Evolutionary conservation across 2,113 vertebrate genomes (phyloP).

Genomic region (Pao palembangensis): DNA sequence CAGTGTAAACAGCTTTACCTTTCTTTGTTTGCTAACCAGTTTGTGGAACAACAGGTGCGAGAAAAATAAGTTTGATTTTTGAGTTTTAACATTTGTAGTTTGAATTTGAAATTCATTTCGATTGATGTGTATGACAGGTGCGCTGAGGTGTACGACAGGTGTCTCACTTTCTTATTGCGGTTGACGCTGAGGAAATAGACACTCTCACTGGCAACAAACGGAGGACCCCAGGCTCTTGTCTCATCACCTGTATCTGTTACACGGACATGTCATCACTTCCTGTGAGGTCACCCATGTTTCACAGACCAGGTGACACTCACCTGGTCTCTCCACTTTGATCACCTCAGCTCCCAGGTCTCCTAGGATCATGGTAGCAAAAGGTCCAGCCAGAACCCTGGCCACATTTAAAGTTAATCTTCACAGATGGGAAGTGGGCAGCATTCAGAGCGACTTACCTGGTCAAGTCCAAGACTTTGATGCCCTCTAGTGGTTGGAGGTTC

Average conservation of each 20-base stretch:
- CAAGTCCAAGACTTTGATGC: conserved; percentile 82
- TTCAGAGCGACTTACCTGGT: conserved; percentile 72
- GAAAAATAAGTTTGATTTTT: no score
- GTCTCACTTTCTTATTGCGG: conserved; percentile 85
- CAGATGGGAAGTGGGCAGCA: neutral
- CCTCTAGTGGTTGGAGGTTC: conserved; percentile 76
- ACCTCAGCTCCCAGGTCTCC: conserved; percentile 94
- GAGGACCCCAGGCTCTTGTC: conserved; percentile 91
- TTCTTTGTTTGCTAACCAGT: no score
- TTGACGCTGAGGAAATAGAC: conserved; percentile 94
- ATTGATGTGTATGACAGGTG: no score
- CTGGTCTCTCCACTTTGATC: conserved; percentile 93
- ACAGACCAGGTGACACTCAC: conserved; percentile 35
- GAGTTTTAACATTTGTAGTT: no score
- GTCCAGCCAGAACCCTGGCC: conserved; percentile 89
- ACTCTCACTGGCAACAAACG: conserved; percentile 84
- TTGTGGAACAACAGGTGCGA: no score
- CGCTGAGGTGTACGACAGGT: neutral
- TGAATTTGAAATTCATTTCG: no score
- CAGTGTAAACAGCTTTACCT: no score
- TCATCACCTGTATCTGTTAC: conserved; percentile 85
- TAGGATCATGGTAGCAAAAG: conserved; percentile 96
- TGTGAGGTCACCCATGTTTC: neutral
- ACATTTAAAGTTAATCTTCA: neutral
- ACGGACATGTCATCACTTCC: neutral